Conservation (phyloP, 1,140 invertebrate genomes). For the Lordiphosa mommai region DNA sequence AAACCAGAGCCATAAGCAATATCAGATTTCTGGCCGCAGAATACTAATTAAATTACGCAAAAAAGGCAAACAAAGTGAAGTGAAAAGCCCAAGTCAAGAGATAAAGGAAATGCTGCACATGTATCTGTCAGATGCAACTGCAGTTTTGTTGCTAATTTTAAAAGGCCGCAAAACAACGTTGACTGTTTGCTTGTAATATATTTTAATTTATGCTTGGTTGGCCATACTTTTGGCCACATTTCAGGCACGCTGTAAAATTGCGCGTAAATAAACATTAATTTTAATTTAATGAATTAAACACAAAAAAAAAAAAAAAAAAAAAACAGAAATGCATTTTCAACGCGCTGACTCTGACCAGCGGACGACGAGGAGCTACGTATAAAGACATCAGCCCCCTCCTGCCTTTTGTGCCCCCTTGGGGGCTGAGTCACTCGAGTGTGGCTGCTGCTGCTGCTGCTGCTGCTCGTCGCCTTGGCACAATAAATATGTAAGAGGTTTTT, state of each 20-base stretch:
- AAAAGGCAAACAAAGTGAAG: conserved; percentile 42
- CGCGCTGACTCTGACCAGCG: conserved; percentile 2
- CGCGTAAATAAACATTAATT: conserved; percentile 72
- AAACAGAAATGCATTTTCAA: conserved; percentile 4
- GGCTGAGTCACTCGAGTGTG: conserved; percentile 1
- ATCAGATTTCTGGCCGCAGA: conserved; percentile 75
- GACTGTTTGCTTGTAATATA: conserved; percentile 48
- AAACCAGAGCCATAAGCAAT: conserved; percentile 73
- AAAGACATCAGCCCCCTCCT: conserved; percentile 2
- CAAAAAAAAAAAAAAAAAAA: conserved; percentile 11
- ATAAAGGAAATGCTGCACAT: conserved; percentile 18
- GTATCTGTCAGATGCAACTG: conserved; percentile 40
- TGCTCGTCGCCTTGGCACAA: conserved; percentile 60
- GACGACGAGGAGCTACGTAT: conserved; percentile 2
- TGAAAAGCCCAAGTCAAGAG: conserved; percentile 22
- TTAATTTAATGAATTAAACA: conserved; percentile 76
- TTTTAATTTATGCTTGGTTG: conserved; percentile 72
- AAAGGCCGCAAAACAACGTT: conserved; percentile 42
- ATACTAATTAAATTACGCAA: conserved; percentile 78
- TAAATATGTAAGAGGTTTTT: conserved; percentile 58
- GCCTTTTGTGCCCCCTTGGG: background rate
- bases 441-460: conserved; percentile 1
- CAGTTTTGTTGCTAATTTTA: conserved; percentile 61
- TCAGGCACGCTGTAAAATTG: conserved; percentile 58
- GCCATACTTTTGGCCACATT: conserved; percentile 62